Evolutionary conservation across 2,888 invertebrate species (phyloP).

Genomic region (Parelbella ahira): DNA sequence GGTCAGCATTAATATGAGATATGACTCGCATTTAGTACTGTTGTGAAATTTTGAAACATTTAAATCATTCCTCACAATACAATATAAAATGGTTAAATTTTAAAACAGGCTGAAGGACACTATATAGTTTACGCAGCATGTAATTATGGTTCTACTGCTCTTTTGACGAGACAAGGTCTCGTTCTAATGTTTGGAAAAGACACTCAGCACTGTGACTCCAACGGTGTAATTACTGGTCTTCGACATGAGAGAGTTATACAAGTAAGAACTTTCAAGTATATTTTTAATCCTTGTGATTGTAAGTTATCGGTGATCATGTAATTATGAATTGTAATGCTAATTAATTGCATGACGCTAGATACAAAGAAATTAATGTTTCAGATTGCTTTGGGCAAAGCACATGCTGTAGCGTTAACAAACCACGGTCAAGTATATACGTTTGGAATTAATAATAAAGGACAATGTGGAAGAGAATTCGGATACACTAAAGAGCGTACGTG

Average conservation of each 20-base stretch:
- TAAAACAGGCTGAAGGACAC: constrained; percentile 87
- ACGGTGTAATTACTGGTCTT: constrained; percentile 87
- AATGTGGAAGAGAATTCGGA: constrained; percentile 94
- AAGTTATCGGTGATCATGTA: too few relatives aligned
- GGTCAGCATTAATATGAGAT: constrained; percentile 71
- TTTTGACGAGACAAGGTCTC: constrained; percentile 94
- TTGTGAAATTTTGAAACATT: too few relatives aligned
- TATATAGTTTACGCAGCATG: constrained; percentile 91
- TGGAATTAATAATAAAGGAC: constrained; percentile 98
- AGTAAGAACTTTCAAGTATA: constrained; percentile 55
- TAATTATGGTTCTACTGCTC: constrained; percentile 96
- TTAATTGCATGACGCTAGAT: too few relatives aligned
- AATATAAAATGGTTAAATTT: too few relatives aligned
- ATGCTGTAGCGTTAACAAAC: constrained; percentile 92
- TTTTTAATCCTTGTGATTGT: too few relatives aligned
- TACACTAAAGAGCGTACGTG: constrained; percentile 81
- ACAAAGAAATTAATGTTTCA: too few relatives aligned
- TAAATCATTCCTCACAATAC: too few relatives aligned
- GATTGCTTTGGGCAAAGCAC: constrained; percentile 96
- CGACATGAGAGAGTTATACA: constrained; percentile 85
- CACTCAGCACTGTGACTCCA: constrained; percentile 89
- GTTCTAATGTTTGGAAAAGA: constrained; percentile 97
- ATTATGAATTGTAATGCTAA: too few relatives aligned
- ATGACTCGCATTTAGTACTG: too few relatives aligned
- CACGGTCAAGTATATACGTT: constrained; percentile 96